phyloP scores from a whole-genome alignment of 2,113 vertebrate genomes.

The Rhagologus leucostigma region DNA sequence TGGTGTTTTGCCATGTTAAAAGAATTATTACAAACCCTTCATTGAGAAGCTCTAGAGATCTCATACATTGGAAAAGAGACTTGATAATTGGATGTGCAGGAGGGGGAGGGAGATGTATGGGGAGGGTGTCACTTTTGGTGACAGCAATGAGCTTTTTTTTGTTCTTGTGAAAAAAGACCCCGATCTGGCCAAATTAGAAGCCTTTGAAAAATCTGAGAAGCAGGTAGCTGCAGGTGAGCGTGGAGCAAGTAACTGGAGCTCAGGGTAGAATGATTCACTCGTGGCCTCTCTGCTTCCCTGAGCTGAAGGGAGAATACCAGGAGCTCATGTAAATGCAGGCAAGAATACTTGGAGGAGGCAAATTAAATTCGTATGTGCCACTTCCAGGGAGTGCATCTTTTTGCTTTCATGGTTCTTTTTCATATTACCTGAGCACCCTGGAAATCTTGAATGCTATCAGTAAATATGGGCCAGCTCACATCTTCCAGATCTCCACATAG shows the following conservation, averaged over 20 bases:
- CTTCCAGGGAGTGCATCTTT: not conserved
- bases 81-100: constrained; percentile 56
- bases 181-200: not conserved
- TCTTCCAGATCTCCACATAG: not conserved
- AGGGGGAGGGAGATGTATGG: constrained; percentile 22
- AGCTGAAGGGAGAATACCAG: not conserved
- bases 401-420: not conserved
- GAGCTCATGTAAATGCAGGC: not conserved
- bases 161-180: constrained; percentile 10
- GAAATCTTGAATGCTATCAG: not conserved
- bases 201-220: not conserved
- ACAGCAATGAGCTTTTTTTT: constrained; percentile 43
- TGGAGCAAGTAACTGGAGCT: not conserved
- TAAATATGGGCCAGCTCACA: not conserved
- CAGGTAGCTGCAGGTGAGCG: not conserved
- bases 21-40: constrained; percentile 67
- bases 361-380: not conserved
- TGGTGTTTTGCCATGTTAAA: constrained; percentile 67
- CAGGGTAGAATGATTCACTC: not conserved
- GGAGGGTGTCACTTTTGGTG: constrained; percentile 57
- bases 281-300: not conserved
- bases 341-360: not conserved
- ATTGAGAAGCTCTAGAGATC: constrained; percentile 65
- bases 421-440: not conserved
- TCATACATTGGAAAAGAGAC: constrained; percentile 54